phyloP scores from a whole-genome alignment of 1,140 invertebrate species.

The Rhysida immarginata region DNA sequence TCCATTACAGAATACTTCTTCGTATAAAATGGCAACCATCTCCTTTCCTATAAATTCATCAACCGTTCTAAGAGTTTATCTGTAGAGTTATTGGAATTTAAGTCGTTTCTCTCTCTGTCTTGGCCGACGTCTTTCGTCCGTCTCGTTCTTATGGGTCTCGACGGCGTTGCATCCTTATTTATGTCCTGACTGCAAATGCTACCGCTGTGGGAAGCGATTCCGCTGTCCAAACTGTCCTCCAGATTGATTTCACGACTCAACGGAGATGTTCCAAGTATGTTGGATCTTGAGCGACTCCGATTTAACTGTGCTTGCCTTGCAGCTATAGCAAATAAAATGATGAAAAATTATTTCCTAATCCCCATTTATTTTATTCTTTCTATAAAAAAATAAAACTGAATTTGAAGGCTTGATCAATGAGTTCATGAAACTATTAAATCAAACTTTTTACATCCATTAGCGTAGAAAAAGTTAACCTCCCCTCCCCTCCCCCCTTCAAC shows the following conservation, averaged over 20 bases:
- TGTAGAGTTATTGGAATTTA: background rate
- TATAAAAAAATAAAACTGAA: too few species aligned
- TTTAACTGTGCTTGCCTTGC: constrained; percentile 72
- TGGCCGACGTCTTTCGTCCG: background rate
- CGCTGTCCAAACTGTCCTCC: background rate
- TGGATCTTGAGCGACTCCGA: constrained; percentile 51
- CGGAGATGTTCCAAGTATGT: background rate
- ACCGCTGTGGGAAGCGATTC: background rate
- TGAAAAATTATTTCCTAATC: too few species aligned
- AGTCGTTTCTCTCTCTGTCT: background rate
- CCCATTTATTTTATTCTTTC: too few species aligned
- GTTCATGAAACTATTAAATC: too few species aligned
- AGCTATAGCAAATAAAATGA: too few species aligned
- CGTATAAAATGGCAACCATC: too few species aligned
- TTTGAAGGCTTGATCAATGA: too few species aligned
- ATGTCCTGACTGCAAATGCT: background rate
- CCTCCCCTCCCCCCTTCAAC: too few species aligned
- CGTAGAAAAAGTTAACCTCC: too few species aligned
- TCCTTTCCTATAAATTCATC: background rate
- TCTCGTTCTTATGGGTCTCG: background rate
- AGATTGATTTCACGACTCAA: background rate
- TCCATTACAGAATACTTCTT: too few species aligned
- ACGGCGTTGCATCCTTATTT: background rate
- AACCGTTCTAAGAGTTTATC: background rate
- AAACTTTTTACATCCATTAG: too few species aligned